Conservation (phyloP, 2,888 invertebrate species). For the Torymus auratus region DNA sequence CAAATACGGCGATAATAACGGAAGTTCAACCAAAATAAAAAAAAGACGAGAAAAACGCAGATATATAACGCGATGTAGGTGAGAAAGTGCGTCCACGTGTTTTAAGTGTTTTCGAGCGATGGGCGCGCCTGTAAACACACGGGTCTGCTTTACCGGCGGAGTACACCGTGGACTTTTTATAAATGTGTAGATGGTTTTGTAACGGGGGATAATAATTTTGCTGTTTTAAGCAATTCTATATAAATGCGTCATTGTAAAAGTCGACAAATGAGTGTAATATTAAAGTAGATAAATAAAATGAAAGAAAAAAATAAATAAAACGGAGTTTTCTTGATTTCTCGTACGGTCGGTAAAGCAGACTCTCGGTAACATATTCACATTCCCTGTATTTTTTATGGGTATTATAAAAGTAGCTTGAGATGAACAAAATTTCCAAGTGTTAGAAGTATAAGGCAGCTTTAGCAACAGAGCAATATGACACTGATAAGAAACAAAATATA, state of each 20-base stretch:
- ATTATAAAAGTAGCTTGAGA: background rate
- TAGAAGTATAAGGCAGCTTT: background rate
- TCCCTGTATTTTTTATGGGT: background rate
- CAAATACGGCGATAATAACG: conserved; percentile 52
- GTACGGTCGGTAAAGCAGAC: background rate
- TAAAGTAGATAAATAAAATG: too few relatives aligned
- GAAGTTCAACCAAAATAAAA: background rate
- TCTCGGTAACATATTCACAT: background rate
- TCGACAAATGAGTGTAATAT: background rate
- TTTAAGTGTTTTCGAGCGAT: conserved; percentile 10
- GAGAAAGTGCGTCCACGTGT: conserved; percentile 10
- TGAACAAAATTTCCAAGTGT: too few relatives aligned
- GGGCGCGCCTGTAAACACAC: too few relatives aligned
- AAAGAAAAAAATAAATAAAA: too few relatives aligned
- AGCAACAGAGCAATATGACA: conserved; percentile 17
- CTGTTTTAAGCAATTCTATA: background rate
- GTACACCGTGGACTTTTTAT: background rate
- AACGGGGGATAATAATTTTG: background rate
- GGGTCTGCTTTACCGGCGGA: too few relatives aligned
- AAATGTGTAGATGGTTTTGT: background rate
- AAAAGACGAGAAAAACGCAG: conserved; percentile 7
- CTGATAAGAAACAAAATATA: background rate
- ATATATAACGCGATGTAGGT: conserved; percentile 2
- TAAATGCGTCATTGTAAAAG: background rate
- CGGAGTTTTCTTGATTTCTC: too few relatives aligned